These are phyloP conservation scores for Pollenia angustigena DNA, from an alignment of 2,888 invertebrate species.

Conservation along the genomic window DNA sequence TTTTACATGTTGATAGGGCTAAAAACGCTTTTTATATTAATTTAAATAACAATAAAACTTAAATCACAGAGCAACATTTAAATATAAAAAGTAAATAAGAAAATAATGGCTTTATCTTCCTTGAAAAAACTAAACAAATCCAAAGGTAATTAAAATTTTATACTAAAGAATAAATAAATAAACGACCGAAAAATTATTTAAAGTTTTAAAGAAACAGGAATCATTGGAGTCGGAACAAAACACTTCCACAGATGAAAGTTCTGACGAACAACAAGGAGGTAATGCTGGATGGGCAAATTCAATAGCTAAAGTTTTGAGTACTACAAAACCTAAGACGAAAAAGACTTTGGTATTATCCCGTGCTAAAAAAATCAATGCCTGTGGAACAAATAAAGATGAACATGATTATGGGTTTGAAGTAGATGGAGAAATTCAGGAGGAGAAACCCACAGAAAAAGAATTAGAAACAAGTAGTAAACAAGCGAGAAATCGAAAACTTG, in stretches of 20 bases:
- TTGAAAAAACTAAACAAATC: slow-evolving; percentile 35
- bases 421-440: slow-evolving; percentile 85
- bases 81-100: slow-evolving; percentile 24
- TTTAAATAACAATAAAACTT: too few relatives aligned
- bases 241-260: slow-evolving; percentile 14
- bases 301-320: slow-evolving; percentile 90
- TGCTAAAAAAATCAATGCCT: slow-evolving; percentile 89
- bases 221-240: slow-evolving; percentile 35
- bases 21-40: too few relatives aligned
- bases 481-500: slow-evolving; percentile 85
- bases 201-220: slow-evolving; percentile 22
- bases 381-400: slow-evolving; percentile 84
- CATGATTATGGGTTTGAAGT: slow-evolving; percentile 88
- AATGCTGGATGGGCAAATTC: slow-evolving; percentile 93
- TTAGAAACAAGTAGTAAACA: slow-evolving; percentile 80
- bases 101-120: slow-evolving; percentile 67
- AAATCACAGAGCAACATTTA: too few relatives aligned
- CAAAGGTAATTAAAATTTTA: slow-evolving; percentile 34
- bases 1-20: too few relatives aligned
- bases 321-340: slow-evolving; percentile 90
- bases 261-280: slow-evolving; percentile 75
- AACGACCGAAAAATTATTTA: background rate
- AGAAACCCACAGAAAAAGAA: slow-evolving; percentile 83
- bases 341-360: slow-evolving; percentile 91
- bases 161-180: too few relatives aligned